Base-by-base conservation (phyloP, 30 jellyfish, hydroid and myxozoan species). In the Pseudorhiza aurosa region DNA sequence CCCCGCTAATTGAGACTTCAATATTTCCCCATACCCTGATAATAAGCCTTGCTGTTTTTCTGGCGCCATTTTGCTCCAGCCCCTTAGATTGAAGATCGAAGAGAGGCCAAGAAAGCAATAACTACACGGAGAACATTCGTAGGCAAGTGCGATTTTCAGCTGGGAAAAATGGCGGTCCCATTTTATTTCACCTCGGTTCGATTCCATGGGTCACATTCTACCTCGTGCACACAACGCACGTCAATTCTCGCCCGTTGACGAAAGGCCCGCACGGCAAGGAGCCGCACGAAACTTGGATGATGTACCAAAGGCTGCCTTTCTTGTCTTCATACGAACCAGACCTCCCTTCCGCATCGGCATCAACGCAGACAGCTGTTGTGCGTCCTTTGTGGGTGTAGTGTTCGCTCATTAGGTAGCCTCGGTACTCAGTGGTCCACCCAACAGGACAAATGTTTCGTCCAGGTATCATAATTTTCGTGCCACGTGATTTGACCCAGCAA, bases 351-450 rank as follows among this genome's bases (percentile, higher is more conserved):
- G 89, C 82, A 24, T 77, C 73, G 1, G 14, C 82, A 65, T 93
- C 99, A 21, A 93, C 99, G 58, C 99, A 93, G 17, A 93, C 85
- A 14, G 83, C 94, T 35, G 94, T 89, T 9, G 96, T 87, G 19
- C 99, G 85, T 59, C 87, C 84, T 43, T 88, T 60, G 68, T 77
- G 76, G 8, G 69, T 75, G 45, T 85, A 65, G 33, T 87, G 97
- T 29, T 85, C 88, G 59, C 89, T 77, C 97, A 93, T 87, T 37
- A 90, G 59, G 58, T 84, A 93, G 9, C 99, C 99, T 40, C 58
- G 50, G 46, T 86, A 93, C 46, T 93, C 99, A 35, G 58, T 31
- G 25, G 71, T 68, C 99, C 99, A 93, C 5, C 95, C 96, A 19
- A 49, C 7, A 21, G 99, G 99, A 71, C 99, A 93, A 14, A 72